phyloP scores from a whole-genome alignment of 2,113 vertebrate species.

The Ornithorhynchus anatinus region DNA sequence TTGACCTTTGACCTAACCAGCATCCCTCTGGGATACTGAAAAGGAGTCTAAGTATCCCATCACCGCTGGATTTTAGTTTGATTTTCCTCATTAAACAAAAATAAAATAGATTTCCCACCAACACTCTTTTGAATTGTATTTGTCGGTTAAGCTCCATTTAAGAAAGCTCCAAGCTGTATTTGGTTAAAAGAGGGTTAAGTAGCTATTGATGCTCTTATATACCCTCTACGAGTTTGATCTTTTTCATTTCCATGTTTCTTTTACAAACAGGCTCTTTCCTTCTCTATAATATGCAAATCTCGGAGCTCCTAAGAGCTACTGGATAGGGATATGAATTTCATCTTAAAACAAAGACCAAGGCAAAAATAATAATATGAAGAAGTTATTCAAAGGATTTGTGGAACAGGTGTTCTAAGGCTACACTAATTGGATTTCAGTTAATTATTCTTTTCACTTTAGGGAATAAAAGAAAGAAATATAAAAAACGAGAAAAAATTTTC shows the following conservation, averaged over 20 bases:
- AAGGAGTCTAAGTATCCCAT: no score
- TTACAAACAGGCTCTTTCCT: constrained; percentile 67
- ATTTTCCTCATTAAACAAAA: no score
- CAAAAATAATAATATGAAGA: constrained; percentile 65
- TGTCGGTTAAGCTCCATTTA: no score
- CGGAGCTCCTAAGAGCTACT: constrained; percentile 60
- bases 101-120: no score
- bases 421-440: constrained; percentile 80
- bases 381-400: constrained; percentile 76
- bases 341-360: constrained; percentile 74
- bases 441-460: constrained; percentile 76
- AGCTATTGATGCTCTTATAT: constrained; percentile 39
- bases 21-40: no score
- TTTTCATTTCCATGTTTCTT: constrained; percentile 67
- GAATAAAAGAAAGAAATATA: constrained; percentile 63
- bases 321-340: constrained; percentile 72
- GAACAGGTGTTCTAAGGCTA: constrained; percentile 80
- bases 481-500: constrained; percentile 57
- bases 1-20: no score
- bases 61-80: no score
- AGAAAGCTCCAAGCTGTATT: constrained; percentile 27
- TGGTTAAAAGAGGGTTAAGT: constrained; percentile 61
- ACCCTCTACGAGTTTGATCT: constrained; percentile 52
- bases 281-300: constrained; percentile 72
- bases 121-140: no score